A percentile compares a stretch with the other conserved stretches of the same genome.
Conservation (phyloP, 2,888 invertebrate genomes). For the Pristionchus japonicus region DNA sequence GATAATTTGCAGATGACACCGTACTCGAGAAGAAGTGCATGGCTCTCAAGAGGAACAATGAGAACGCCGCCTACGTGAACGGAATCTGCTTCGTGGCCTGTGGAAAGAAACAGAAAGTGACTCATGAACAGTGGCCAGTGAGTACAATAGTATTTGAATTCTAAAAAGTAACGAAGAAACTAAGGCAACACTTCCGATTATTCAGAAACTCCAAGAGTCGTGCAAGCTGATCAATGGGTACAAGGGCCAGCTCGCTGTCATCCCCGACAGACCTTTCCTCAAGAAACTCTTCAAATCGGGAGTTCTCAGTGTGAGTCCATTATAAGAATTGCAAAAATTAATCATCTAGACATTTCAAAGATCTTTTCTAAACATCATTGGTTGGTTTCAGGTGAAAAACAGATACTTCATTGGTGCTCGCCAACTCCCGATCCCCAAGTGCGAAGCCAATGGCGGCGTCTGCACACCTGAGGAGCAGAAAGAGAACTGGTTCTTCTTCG, state of each 20-base stretch:
- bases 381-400: background rate
- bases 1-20: background rate
- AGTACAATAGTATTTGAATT: background rate
- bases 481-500: slow-evolving; percentile 46
- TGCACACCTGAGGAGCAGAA: slow-evolving; percentile 23
- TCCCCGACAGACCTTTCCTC: background rate
- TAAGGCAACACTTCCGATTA: background rate
- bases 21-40: slow-evolving; percentile 45
- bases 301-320: background rate
- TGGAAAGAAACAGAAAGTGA: background rate
- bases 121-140: background rate
- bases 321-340: too few species aligned
- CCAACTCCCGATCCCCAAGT: background rate
- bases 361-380: too few species aligned
- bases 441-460: background rate
- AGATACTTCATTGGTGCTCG: slow-evolving; percentile 40
- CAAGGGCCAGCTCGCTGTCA: slow-evolving; percentile 7
- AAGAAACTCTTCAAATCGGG: background rate
- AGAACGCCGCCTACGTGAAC: slow-evolving; percentile 1
- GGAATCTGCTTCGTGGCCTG: background rate
- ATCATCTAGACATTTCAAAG: too few species aligned
- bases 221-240: slow-evolving; percentile 43
- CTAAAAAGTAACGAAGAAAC: background rate
- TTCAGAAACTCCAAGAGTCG: slow-evolving; percentile 18
- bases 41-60: background rate